Evolutionary conservation across 2,113 vertebrate species (phyloP).

Genomic region (Psammodynastes pulverulentus): DNA sequence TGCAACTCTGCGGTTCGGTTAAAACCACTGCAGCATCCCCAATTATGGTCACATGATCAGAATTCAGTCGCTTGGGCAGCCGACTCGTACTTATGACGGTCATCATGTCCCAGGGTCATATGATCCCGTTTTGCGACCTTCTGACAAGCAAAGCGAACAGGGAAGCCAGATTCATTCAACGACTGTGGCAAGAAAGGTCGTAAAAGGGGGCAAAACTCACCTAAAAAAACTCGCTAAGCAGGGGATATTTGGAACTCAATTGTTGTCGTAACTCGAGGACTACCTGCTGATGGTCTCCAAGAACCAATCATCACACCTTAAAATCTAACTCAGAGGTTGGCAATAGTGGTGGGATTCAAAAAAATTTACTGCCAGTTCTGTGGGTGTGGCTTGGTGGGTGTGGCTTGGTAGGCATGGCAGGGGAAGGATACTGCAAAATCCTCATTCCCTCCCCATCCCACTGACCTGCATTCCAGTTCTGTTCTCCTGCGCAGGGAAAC

Average conservation of each 20-base stretch:
- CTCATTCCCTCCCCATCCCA: too few species aligned
- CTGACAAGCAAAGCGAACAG: background rate
- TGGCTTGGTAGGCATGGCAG: too few species aligned
- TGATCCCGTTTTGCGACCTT: background rate
- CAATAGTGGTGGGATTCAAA: too few species aligned
- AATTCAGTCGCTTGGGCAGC: background rate
- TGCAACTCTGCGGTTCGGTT: background rate
- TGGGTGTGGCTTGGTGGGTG: too few species aligned
- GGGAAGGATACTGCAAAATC: too few species aligned
- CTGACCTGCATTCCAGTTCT: too few species aligned
- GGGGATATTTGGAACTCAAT: background rate
- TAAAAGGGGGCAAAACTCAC: background rate
- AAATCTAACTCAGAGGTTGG: too few species aligned
- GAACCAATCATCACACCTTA: background rate
- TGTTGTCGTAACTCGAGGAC: background rate
- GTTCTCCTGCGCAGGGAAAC: too few species aligned
- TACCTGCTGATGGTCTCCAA: background rate
- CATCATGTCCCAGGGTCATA: background rate
- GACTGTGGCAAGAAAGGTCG: background rate
- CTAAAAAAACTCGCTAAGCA: background rate
- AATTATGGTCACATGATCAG: background rate
- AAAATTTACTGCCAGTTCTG: too few species aligned
- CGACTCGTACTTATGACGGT: background rate
- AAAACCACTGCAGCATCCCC: background rate
- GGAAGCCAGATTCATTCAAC: background rate